A percentile compares a stretch with the other conserved stretches of the same genome.
phyloP scores from a whole-genome alignment of 2,888 invertebrate species.

The Stenichneumon culpator region DNA sequence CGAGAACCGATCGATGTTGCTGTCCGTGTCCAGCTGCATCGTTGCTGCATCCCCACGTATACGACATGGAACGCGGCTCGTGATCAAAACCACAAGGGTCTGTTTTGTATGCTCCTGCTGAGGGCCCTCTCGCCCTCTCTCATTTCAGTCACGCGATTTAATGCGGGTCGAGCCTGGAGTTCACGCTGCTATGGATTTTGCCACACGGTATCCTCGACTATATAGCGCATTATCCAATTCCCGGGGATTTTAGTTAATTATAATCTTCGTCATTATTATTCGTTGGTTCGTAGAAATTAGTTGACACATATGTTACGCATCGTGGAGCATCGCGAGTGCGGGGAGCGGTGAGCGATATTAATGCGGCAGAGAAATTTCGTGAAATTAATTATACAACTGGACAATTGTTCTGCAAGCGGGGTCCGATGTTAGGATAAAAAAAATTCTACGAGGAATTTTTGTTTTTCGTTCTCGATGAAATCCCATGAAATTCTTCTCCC shows the following conservation, averaged over 20 bases:
- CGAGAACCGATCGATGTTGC: background rate
- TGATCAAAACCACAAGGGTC: too few species aligned
- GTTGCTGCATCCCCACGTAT: background rate
- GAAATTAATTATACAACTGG: too few species aligned
- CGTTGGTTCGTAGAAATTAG: background rate
- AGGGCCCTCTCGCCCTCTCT: too few species aligned
- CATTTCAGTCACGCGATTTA: too few species aligned
- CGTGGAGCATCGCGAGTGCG: background rate
- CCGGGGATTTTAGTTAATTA: slow-evolving; percentile 1
- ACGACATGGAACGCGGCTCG: too few species aligned
- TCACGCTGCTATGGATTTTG: background rate
- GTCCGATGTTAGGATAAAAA: too few species aligned
- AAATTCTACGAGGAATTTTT: too few species aligned
- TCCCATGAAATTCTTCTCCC: too few species aligned
- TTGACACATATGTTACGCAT: background rate
- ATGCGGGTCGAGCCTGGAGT: background rate
- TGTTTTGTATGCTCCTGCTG: too few species aligned
- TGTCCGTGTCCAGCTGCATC: background rate
- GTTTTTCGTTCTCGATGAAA: too few species aligned
- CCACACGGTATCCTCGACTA: background rate
- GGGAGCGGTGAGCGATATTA: background rate
- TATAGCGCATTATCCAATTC: too few species aligned
- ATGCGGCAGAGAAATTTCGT: background rate
- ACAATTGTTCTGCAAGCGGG: too few species aligned
- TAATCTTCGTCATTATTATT: background rate